These are phyloP conservation scores for Paratilapia polleni DNA, from an alignment of 2,113 vertebrate genomes.

Conservation along the genomic window DNA sequence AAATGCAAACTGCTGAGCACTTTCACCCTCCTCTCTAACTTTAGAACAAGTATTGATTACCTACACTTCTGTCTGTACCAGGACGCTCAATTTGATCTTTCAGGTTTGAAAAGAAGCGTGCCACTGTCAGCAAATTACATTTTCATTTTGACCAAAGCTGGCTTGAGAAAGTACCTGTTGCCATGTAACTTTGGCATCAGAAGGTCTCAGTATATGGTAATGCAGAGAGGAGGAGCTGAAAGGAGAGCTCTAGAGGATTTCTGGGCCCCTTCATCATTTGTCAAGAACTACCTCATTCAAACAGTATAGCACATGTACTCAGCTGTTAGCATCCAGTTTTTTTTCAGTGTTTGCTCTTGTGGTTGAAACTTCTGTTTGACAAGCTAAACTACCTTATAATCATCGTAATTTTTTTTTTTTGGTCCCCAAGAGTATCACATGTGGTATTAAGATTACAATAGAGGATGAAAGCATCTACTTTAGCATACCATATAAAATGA, in stretches of 20 bases:
- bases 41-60: not conserved
- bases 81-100: constrained; percentile 6
- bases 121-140: constrained; percentile 12
- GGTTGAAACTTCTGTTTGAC: not conserved
- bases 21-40: constrained; percentile 29
- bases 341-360: not conserved
- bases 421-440: not conserved
- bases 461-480: not conserved
- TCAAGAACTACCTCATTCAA: constrained; percentile 35
- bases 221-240: constrained; percentile 34
- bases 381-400: not conserved
- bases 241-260: constrained; percentile 20
- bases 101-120: constrained; percentile 7
- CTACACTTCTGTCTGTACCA: not conserved
- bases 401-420: not conserved
- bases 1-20: constrained; percentile 12
- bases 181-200: constrained; percentile 24
- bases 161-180: constrained; percentile 2
- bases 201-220: not conserved
- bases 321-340: not conserved
- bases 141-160: constrained; percentile 30
- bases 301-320: not conserved
- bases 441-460: not conserved
- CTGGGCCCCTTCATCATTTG: constrained; percentile 24
- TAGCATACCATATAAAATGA: not conserved